Evolutionary conservation across 1,140 invertebrate genomes (phyloP).

Genomic region (Drosophila murphyi): DNA sequence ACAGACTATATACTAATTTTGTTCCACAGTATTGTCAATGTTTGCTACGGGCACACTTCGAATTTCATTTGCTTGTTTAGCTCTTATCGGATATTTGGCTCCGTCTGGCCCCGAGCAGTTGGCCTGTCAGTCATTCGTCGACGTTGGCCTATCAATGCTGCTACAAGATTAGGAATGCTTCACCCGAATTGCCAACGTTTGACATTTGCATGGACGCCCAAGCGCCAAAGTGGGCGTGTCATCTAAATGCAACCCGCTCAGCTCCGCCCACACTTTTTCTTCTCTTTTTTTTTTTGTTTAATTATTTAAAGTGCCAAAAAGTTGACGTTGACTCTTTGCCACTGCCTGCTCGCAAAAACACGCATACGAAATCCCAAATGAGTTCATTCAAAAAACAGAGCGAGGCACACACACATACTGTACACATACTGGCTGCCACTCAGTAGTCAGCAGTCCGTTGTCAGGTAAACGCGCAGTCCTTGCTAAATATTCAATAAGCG

Average conservation of each 20-base stretch:
- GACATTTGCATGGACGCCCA: slow-evolving; percentile 5
- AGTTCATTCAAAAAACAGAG: slow-evolving; percentile 69
- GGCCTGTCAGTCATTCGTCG: slow-evolving; percentile 53
- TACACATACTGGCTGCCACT: slow-evolving; percentile 1
- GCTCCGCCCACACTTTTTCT: slow-evolving; percentile 1
- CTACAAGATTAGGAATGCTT: slow-evolving; percentile 28
- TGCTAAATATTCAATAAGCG: slow-evolving; percentile 82
- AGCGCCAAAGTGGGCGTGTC: background rate
- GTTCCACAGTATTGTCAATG: slow-evolving; percentile 24
- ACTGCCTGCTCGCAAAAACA: slow-evolving; percentile 49
- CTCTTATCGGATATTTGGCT: slow-evolving; percentile 69
- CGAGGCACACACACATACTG: background rate
- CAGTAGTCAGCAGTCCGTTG: background rate
- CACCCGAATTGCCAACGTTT: slow-evolving; percentile 11
- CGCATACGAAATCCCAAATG: slow-evolving; percentile 77
- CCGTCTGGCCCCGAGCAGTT: slow-evolving; percentile 47
- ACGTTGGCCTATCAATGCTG: slow-evolving; percentile 61
- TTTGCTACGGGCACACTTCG: slow-evolving; percentile 35
- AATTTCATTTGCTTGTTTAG: slow-evolving; percentile 73
- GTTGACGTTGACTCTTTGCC: slow-evolving; percentile 29
- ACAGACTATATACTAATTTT: background rate
- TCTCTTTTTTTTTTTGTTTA: slow-evolving; percentile 47
- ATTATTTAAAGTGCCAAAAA: slow-evolving; percentile 79
- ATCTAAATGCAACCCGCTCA: slow-evolving; percentile 16
- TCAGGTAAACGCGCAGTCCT: slow-evolving; percentile 31